Evolutionary conservation across 2,113 vertebrate genomes (phyloP).

Genomic region (Dryoscopus gambensis): DNA sequence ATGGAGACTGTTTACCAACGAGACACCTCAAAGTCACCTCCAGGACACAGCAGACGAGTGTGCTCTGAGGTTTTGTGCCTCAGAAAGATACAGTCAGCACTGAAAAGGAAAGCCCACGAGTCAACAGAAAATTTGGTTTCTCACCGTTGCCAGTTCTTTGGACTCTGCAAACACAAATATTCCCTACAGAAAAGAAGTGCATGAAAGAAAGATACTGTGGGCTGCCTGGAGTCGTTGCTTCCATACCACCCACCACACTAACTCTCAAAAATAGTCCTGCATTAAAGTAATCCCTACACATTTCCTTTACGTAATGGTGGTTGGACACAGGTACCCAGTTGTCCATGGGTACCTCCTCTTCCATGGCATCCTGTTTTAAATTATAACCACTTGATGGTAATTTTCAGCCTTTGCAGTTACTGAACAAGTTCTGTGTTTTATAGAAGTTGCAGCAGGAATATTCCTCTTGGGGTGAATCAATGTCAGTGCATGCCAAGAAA

Average conservation of each 20-base stretch:
- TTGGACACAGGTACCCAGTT: neutral
- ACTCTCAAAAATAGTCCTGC: constrained; percentile 4
- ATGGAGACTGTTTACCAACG: neutral
- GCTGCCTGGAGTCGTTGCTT: neutral
- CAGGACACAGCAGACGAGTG: neutral
- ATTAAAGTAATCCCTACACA: neutral
- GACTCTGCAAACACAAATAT: constrained; percentile 33
- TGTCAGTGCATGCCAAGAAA: constrained; percentile 5
- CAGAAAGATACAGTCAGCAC: neutral
- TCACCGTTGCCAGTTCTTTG: neutral
- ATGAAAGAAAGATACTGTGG: constrained; percentile 34
- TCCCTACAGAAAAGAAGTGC: neutral
- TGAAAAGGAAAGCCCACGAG: neutral
- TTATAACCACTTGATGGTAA: neutral
- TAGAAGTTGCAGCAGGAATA: neutral
- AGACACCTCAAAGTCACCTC: neutral
- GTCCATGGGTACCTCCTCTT: neutral
- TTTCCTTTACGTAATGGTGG: neutral
- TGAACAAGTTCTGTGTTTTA: neutral
- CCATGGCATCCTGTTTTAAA: neutral
- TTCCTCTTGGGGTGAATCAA: constrained; percentile 32
- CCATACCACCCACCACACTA: neutral
- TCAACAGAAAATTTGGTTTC: constrained; percentile 37
- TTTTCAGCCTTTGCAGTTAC: neutral
- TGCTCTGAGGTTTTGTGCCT: neutral